Conservation (phyloP, 2,888 invertebrate species). For the Macroteleia sp. region DNA sequence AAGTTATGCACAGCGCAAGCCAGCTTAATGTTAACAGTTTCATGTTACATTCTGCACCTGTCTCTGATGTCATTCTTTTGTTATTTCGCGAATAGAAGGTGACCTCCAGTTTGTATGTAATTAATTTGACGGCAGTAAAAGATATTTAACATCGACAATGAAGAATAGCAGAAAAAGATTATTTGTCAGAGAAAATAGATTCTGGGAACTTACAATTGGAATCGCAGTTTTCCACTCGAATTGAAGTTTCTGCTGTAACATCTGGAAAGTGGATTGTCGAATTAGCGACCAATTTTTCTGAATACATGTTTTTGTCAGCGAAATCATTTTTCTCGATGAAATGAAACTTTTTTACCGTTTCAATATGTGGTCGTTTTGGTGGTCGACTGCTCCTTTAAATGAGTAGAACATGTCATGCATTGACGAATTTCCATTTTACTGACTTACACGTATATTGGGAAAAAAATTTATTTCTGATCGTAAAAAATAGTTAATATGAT, state of each 20-base stretch:
- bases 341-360: slow-evolving; percentile 16
- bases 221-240: slow-evolving; percentile 6
- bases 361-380: slow-evolving; percentile 10
- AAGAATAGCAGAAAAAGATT: neutral
- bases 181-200: slow-evolving; percentile 1
- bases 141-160: neutral
- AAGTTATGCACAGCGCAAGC: slow-evolving; percentile 17
- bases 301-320: slow-evolving; percentile 11
- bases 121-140: slow-evolving; percentile 12
- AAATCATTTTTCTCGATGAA: slow-evolving; percentile 29
- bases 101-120: slow-evolving; percentile 1
- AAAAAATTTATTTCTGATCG: too few relatives aligned
- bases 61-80: slow-evolving; percentile 26
- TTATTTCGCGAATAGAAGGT: slow-evolving; percentile 9
- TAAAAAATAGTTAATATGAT: too few relatives aligned
- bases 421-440: too few relatives aligned
- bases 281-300: slow-evolving; percentile 24
- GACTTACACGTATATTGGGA: too few relatives aligned
- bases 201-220: slow-evolving; percentile 1
- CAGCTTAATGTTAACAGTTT: slow-evolving; percentile 29
- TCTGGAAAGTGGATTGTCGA: slow-evolving; percentile 15
- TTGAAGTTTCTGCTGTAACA: slow-evolving; percentile 13
- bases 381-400: too few relatives aligned
- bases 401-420: too few relatives aligned
- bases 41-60: slow-evolving; percentile 35